Percentiles rank a stretch among this genome's conserved stretches.
Evolutionary conservation across 2,113 vertebrate genomes (phyloP).

Genomic region (Siphamia tubifer): DNA sequence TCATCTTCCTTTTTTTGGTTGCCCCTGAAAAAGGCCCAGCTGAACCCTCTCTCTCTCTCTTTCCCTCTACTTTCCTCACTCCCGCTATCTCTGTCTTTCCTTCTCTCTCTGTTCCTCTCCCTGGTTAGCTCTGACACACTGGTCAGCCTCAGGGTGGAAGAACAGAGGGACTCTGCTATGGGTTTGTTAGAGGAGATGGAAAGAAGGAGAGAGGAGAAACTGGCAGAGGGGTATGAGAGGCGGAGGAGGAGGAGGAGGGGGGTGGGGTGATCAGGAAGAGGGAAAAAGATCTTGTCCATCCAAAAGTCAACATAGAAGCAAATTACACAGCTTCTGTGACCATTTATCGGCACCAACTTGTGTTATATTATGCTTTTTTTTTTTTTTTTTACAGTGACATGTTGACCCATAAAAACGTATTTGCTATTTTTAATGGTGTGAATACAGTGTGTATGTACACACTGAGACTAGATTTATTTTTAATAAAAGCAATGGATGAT

Average conservation of each 20-base stretch:
- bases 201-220: conserved; percentile 56
- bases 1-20: conserved; percentile 78
- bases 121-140: conserved; percentile 84
- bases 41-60: conserved; percentile 60
- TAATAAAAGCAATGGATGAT: no score
- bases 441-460: no score
- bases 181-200: conserved; percentile 74
- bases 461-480: no score
- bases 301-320: conserved; percentile 41
- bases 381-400: not conserved
- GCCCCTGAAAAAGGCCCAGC: conserved; percentile 76
- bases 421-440: no score
- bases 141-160: conserved; percentile 82
- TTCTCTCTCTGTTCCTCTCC: conserved; percentile 77
- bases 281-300: conserved; percentile 58
- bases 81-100: conserved; percentile 62
- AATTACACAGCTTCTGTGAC: not conserved
- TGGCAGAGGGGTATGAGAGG: conserved; percentile 43
- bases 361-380: no score
- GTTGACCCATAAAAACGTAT: no score
- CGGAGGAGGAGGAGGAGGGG: conserved; percentile 4
- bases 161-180: conserved; percentile 83
- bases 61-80: conserved; percentile 57
- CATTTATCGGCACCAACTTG: not conserved
- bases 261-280: conserved; percentile 42